Conservation (phyloP, 2,888 invertebrate species). For the Calameuta pallipes region DNA sequence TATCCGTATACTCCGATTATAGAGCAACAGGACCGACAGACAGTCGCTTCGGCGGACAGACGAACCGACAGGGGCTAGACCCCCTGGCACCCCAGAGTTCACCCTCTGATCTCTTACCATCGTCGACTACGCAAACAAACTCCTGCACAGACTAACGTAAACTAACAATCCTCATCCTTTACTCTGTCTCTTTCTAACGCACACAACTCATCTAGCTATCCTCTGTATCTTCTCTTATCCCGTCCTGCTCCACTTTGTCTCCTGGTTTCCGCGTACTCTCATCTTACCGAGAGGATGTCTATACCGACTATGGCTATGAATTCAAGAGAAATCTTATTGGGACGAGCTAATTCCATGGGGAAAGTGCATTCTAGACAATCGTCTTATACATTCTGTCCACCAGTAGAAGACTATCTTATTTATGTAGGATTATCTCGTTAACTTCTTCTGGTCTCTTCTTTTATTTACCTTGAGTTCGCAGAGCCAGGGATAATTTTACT, state of each 20-base stretch:
- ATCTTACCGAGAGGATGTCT: background rate
- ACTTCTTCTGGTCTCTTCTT: background rate
- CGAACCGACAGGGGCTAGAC: conserved; percentile 43
- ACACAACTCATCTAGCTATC: background rate
- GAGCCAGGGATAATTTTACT: background rate
- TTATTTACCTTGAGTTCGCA: background rate
- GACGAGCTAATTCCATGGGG: background rate
- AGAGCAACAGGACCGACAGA: conserved; percentile 52
- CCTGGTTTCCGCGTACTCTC: background rate
- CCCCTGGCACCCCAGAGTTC: conserved; percentile 40
- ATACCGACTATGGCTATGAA: background rate
- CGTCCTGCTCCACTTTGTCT: background rate
- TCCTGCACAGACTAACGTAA: conserved; percentile 5
- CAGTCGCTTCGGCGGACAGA: conserved; percentile 24
- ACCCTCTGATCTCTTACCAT: background rate
- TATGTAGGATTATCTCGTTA: background rate
- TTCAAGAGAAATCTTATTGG: background rate
- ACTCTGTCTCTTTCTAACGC: background rate
- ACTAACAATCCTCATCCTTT: conserved; percentile 2
- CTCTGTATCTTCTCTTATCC: background rate
- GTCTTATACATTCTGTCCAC: background rate
- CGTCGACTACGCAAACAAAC: conserved; percentile 6
- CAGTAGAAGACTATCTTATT: background rate
- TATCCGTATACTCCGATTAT: conserved; percentile 53
- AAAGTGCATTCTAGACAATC: background rate